These are phyloP conservation scores for Pseudomyrmex cubaensis DNA, from an alignment of 1,140 invertebrate species.

Conservation along the genomic window DNA sequence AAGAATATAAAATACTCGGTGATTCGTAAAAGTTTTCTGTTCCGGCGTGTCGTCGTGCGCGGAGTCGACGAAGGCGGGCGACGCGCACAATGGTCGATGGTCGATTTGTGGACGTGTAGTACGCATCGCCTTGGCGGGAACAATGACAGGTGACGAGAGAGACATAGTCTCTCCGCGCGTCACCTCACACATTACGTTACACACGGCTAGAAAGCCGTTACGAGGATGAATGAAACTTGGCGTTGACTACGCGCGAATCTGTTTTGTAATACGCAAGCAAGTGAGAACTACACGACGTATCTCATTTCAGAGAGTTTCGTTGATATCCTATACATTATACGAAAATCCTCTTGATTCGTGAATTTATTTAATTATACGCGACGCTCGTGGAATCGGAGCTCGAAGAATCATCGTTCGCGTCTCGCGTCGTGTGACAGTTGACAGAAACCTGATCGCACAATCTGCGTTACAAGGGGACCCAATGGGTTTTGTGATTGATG, in stretches of 20 bases:
- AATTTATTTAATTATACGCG: not conserved
- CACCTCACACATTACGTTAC: constrained; percentile 20
- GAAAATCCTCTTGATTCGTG: not conserved
- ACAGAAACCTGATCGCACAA: constrained; percentile 12
- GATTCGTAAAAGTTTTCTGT: not conserved
- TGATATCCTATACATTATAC: not conserved
- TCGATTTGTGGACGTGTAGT: constrained; percentile 39
- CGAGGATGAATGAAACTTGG: constrained; percentile 16
- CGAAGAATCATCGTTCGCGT: not conserved
- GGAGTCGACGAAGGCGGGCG: constrained; percentile 45
- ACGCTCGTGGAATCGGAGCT: not conserved
- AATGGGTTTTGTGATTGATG: constrained; percentile 39
- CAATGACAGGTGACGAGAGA: constrained; percentile 57
- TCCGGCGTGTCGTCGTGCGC: not conserved
- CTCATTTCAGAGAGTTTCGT: not conserved
- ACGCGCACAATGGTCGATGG: constrained; percentile 32
- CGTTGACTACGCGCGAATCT: not conserved
- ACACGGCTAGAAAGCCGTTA: not conserved
- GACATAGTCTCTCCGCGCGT: constrained; percentile 49
- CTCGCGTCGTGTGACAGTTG: not conserved
- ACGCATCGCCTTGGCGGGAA: constrained; percentile 56
- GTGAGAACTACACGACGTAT: constrained; percentile 25
- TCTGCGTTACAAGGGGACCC: not conserved
- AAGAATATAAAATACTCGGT: too few relatives aligned
- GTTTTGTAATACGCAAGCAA: constrained; percentile 17